These are phyloP conservation scores for Coturnix japonica DNA, from an alignment of 2,113 vertebrate genomes.

Conservation along the genomic window DNA sequence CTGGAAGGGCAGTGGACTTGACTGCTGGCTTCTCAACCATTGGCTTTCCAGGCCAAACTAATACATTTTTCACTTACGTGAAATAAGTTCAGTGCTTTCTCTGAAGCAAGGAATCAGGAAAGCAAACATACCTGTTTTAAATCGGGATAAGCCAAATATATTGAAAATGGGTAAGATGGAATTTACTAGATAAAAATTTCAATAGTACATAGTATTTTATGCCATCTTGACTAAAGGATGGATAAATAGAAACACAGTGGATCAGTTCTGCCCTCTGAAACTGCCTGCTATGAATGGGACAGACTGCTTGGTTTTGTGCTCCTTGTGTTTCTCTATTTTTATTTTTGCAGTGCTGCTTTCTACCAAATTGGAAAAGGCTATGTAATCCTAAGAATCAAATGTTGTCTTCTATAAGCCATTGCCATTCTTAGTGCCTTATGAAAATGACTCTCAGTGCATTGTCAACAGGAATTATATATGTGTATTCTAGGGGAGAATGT, in stretches of 20 bases:
- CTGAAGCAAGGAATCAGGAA: background rate
- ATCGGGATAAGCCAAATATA: background rate
- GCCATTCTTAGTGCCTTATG: background rate
- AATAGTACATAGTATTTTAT: background rate
- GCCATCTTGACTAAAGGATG: background rate
- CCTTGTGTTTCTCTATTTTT: background rate
- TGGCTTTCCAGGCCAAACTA: background rate
- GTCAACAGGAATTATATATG: background rate
- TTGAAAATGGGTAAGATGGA: background rate
- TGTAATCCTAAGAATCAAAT: background rate
- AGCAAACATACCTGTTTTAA: background rate
- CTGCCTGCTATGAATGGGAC: background rate
- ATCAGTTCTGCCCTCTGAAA: background rate
- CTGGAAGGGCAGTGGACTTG: background rate
- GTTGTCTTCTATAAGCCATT: background rate
- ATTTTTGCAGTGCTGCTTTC: background rate
- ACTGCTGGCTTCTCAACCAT: background rate
- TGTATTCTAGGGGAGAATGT: background rate
- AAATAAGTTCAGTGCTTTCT: background rate
- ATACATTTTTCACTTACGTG: background rate
- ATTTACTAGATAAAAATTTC: background rate
- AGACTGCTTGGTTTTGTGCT: background rate
- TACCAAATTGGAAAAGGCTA: background rate
- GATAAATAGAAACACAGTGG: background rate
- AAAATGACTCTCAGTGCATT: conserved; percentile 35